Conservation (phyloP, 2,888 invertebrate species). For the Odontomyia ornata region DNA sequence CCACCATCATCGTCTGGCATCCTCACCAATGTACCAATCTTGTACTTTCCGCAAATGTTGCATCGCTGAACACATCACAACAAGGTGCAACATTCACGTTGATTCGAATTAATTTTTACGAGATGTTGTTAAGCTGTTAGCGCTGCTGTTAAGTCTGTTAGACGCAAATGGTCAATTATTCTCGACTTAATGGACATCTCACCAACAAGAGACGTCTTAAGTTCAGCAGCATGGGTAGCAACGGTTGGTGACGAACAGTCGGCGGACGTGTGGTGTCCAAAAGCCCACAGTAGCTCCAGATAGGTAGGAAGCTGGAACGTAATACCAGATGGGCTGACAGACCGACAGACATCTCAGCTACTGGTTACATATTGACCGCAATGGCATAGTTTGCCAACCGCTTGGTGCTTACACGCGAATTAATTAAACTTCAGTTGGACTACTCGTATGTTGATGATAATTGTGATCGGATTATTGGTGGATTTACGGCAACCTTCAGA, state of each 20-base stretch:
- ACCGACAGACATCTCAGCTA: background rate
- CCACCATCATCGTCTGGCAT: background rate
- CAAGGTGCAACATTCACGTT: background rate
- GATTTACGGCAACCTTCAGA: background rate
- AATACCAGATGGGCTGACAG: background rate
- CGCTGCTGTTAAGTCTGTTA: background rate
- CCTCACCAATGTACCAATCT: background rate
- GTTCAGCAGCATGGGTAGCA: too few species aligned
- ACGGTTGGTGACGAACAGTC: too few species aligned
- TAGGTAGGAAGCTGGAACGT: too few species aligned
- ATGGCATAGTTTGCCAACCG: background rate
- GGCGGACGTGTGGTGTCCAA: too few species aligned
- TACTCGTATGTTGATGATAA: constrained; percentile 7
- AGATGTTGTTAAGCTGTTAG: constrained; percentile 18
- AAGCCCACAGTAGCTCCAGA: too few species aligned
- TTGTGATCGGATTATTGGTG: constrained; percentile 1
- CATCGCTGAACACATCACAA: background rate
- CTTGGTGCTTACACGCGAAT: constrained; percentile 5
- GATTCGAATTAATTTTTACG: constrained; percentile 22
- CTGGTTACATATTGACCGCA: background rate
- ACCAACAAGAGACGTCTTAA: too few species aligned
- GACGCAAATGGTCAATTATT: constrained; percentile 18
- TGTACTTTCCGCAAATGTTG: background rate
- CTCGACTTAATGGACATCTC: constrained; percentile 14
- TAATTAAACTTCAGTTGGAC: background rate